phyloP scores from a whole-genome alignment of 1,140 invertebrate genomes.

The Paraescarpia echinospica region DNA sequence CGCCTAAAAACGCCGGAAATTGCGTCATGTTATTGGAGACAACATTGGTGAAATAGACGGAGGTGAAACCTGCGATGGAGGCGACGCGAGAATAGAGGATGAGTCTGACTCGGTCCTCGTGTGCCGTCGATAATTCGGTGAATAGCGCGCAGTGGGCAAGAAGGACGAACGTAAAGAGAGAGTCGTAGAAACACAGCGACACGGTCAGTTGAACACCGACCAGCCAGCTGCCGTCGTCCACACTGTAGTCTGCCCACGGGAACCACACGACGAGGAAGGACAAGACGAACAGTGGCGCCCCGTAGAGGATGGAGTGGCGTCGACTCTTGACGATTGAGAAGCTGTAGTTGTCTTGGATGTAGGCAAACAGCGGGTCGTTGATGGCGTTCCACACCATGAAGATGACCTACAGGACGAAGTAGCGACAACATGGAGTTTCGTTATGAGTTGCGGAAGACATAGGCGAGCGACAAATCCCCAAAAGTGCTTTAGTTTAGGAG shows the following conservation, averaged over 20 bases:
- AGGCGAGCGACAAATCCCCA: no score
- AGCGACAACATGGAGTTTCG: slow-evolving; percentile 57
- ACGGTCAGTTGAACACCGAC: slow-evolving; percentile 53
- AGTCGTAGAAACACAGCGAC: slow-evolving; percentile 58
- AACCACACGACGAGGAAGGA: slow-evolving; percentile 59
- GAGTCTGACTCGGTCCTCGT: slow-evolving; percentile 47
- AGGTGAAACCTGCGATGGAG: slow-evolving; percentile 39
- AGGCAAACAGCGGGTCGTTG: slow-evolving; percentile 61
- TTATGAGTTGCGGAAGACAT: slow-evolving; percentile 56
- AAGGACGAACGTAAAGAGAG: slow-evolving; percentile 58
- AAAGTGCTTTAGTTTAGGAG: no score
- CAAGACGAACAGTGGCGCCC: slow-evolving; percentile 53
- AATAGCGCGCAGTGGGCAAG: slow-evolving; percentile 56
- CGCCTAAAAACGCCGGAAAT: slow-evolving; percentile 49
- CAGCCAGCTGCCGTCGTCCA: slow-evolving; percentile 10
- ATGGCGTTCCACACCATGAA: slow-evolving; percentile 61
- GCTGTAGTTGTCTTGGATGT: slow-evolving; percentile 51
- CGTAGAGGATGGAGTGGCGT: slow-evolving; percentile 51
- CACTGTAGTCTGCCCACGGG: slow-evolving; percentile 44
- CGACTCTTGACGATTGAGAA: slow-evolving; percentile 51
- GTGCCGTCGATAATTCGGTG: slow-evolving; percentile 53
- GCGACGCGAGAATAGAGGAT: slow-evolving; percentile 51
- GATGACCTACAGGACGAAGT: slow-evolving; percentile 47
- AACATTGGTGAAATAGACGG: slow-evolving; percentile 40
- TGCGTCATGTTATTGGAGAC: slow-evolving; percentile 45